Base-by-base conservation (phyloP, 2,888 invertebrate species). In the Tyria jacobaeae region DNA sequence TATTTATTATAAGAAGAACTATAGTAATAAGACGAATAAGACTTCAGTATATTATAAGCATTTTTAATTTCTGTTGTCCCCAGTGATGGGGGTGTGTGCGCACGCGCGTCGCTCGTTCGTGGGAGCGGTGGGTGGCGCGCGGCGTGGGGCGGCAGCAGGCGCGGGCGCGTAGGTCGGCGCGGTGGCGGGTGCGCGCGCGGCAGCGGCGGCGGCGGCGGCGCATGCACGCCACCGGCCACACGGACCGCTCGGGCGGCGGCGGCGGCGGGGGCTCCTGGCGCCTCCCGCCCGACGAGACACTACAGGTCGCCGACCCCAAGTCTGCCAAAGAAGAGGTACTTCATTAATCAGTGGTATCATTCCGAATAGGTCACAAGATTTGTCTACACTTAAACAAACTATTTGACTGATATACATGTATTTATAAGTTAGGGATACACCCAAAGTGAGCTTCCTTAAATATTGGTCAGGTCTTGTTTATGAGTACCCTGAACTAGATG, bases 201-300 rank as follows among this genome's bases (percentile, higher is more conserved):
- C 91, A 90, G 90, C 88, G 89, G 87, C 86, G 27, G 54, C 56
- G 87, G 88, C 91, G 93, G 93, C 93, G 91, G 95, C 96, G 95
- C 95, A 98, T 97, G 97, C 97, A 97, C 96, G 97, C 97, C 95
- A 97, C 97, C 96, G 96, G 96, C 93, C 96, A 96, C 94, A 95
- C 97, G 92, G 97, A 97, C 95, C 96, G 97, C 94, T 97, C 97
- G 94, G 95, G 95, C 91, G 94, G 94, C 89, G 94, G 93, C 90
- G 94, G 94, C 90, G 94, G 94, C 88, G 93, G 93, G 77, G 95
- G 95, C 90, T 97, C 97, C 91, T 98, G 98, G 98, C 96, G 97
- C 94, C 95, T 97, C 92, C 97, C 97, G 93, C 97, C 97, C 88
- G 98, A 98, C 95, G 97, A 98, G 95, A 97, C 97, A 81, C 96